Evolutionary conservation across 2,797 vertebrate species (phyloP), one percentile per base, ranked within the genome.

Genomic region (Anabas testudineus): DNA sequence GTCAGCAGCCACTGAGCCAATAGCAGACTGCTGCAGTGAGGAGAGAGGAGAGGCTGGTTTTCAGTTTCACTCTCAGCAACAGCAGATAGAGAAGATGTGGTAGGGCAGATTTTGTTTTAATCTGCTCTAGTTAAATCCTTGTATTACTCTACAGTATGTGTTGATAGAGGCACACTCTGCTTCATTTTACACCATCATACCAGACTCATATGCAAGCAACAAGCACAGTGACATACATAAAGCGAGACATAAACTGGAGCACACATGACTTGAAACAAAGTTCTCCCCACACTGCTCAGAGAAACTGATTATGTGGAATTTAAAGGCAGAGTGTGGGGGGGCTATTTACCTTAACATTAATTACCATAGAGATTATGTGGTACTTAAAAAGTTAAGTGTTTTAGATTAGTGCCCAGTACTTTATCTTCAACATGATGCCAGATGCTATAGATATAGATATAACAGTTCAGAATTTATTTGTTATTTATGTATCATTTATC

Each of bases 1-100:
- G 90, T 93, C 90, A 91, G 88, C 88, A 87, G 65, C 67, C 74
- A 24, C 34, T 49, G 47, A 80, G 76, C 95, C 95, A 95, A 95
- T 95, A 21, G 80, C 80, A 81, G 58, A 15, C 76, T 82, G 90
- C 88, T 92, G 91, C 92, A 91, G 90, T 91, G 87, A 87, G 76
- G 79, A 73, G 71, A 76, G 73, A 76, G 58, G 57, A 54, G 75
- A 56, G 76, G 72, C 86, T 90, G 86, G 78, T 88, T 82, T 88
- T 82, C 39, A 81, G 88, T 75, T 56, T 90, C 82, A 46, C 87
- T 83, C 77, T 81, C 79, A 67, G 41, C 46, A 53, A 1, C 8
- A 5, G 54, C 49, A 36, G 30, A 26, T 42, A 72, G 69, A 69
- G 32, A 2, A 53, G 14, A 67, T 68, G 82, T 42, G 57, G 84